Conservation (phyloP, 1,140 invertebrate genomes). For the Drosophila virilis region DNA sequence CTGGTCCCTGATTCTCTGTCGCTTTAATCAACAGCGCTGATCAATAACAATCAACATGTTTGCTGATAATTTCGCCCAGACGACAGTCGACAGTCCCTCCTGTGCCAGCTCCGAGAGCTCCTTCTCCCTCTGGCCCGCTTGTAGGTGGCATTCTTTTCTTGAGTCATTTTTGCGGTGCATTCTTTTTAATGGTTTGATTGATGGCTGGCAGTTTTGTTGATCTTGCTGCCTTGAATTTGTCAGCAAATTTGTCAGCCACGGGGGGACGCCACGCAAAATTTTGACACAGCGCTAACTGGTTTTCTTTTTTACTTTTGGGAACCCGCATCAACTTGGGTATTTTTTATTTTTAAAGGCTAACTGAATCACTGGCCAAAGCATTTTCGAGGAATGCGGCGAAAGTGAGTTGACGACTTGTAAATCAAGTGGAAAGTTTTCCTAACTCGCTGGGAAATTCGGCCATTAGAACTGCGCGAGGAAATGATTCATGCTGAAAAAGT, state of each 20-base stretch:
- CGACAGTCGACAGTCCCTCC: slow-evolving; percentile 20
- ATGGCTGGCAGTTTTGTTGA: slow-evolving; percentile 72
- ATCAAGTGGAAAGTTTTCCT: slow-evolving; percentile 33
- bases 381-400: slow-evolving; percentile 65
- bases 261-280: slow-evolving; percentile 18
- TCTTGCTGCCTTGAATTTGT: slow-evolving; percentile 78
- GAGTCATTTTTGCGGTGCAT: slow-evolving; percentile 76
- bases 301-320: slow-evolving; percentile 32
- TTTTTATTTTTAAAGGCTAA: slow-evolving; percentile 57
- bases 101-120: background rate
- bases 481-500: slow-evolving; percentile 13
- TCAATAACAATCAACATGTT: slow-evolving; percentile 83
- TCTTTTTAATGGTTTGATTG: slow-evolving; percentile 82
- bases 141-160: slow-evolving; percentile 69
- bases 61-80: slow-evolving; percentile 74
- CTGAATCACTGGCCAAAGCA: slow-evolving; percentile 71
- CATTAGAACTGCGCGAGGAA: background rate
- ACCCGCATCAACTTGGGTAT: slow-evolving; percentile 12
- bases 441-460: slow-evolving; percentile 25
- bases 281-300: slow-evolving; percentile 65
- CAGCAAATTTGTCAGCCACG: slow-evolving; percentile 76
- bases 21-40: slow-evolving; percentile 79
- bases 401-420: slow-evolving; percentile 56
- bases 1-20: slow-evolving; percentile 53
- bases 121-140: slow-evolving; percentile 24